Conservation (phyloP, 2,113 vertebrate species). For the Antigone vipio region DNA sequence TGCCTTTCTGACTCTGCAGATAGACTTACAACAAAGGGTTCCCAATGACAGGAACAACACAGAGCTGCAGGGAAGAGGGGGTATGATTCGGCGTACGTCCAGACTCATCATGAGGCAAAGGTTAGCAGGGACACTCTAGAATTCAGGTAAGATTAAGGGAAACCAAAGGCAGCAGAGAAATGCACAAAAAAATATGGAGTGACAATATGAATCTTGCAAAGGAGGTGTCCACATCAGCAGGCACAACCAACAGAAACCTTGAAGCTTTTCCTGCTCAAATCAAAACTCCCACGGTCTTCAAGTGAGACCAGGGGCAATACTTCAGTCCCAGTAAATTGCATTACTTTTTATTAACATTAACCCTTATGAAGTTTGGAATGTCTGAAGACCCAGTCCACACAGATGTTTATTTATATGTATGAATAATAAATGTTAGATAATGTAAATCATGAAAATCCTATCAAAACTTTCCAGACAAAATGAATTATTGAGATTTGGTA, state of each 20-base stretch:
- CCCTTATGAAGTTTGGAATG: neutral
- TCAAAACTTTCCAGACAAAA: neutral
- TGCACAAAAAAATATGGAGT: neutral
- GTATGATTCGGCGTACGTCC: accelerated
- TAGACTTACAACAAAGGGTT: neutral
- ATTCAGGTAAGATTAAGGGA: neutral
- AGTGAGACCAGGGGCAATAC: neutral
- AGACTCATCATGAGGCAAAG: neutral
- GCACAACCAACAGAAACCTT: neutral
- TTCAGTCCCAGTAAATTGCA: neutral
- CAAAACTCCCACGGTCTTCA: neutral
- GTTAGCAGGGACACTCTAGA: neutral
- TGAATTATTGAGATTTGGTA: neutral
- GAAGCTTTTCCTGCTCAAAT: neutral
- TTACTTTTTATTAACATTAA: neutral
- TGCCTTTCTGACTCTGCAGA: neutral
- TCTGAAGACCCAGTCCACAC: neutral
- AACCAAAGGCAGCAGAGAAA: neutral
- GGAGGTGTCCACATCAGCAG: neutral
- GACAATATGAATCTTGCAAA: neutral
- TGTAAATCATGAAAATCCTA: neutral
- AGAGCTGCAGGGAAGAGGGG: neutral
- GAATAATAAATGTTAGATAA: neutral
- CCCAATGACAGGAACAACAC: neutral
- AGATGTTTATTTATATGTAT: neutral